These are phyloP conservation scores for Artemia franciscana DNA, from an alignment of 1,140 invertebrate genomes.

Conservation along the genomic window DNA sequence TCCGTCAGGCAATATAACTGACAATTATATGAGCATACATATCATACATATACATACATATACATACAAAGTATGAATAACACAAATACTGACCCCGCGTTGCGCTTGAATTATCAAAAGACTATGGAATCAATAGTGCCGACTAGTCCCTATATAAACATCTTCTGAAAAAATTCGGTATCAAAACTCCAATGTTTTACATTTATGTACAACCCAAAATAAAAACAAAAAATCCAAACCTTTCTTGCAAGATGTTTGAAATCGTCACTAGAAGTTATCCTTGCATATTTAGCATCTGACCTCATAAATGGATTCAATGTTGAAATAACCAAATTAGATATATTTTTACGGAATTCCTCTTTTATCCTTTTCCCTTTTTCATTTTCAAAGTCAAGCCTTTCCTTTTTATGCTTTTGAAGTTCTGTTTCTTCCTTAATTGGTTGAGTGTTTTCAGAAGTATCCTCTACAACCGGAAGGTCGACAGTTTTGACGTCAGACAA, in stretches of 20 bases:
- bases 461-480: neutral
- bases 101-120: too few relatives aligned
- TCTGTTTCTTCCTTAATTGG: conserved; percentile 34
- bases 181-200: too few relatives aligned
- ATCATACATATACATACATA: too few relatives aligned
- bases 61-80: too few relatives aligned
- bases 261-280: conserved; percentile 70
- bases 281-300: conserved; percentile 52
- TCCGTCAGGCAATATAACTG: too few relatives aligned
- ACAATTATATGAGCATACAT: too few relatives aligned
- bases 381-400: conserved; percentile 5
- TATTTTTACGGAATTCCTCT: conserved; percentile 62
- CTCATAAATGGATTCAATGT: conserved; percentile 72
- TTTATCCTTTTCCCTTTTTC: conserved; percentile 37
- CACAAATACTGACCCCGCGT: too few relatives aligned
- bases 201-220: too few relatives aligned
- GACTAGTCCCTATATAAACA: too few relatives aligned
- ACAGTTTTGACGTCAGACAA: neutral
- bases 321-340: conserved; percentile 69
- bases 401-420: conserved; percentile 18
- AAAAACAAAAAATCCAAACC: conserved; percentile 34
- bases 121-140: too few relatives aligned
- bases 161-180: too few relatives aligned
- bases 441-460: conserved; percentile 3
- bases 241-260: conserved; percentile 89